phyloP scores from a whole-genome alignment of 2,113 vertebrate species.

The Empidonax traillii region DNA sequence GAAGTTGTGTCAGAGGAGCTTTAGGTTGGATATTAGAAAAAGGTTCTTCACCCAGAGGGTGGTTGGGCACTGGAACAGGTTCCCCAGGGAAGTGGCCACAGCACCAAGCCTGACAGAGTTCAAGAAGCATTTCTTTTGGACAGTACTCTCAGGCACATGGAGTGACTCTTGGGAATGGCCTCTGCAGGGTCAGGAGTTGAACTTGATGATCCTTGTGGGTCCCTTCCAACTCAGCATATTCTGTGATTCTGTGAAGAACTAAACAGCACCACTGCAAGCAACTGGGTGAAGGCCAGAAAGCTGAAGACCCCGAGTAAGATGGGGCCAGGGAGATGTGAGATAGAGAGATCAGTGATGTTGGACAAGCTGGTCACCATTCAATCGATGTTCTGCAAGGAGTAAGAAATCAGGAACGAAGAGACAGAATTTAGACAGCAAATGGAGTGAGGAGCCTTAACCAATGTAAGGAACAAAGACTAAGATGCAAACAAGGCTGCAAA shows the following conservation, averaged over 20 bases:
- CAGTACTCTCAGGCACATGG: not conserved
- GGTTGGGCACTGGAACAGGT: not conserved
- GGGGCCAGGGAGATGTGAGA: not conserved
- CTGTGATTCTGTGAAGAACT: not conserved
- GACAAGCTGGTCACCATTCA: not conserved
- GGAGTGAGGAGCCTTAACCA: not conserved
- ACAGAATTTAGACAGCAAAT: not conserved
- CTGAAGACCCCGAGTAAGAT: not conserved
- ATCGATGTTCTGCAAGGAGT: not conserved
- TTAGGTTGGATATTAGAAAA: not conserved
- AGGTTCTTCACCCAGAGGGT: not conserved
- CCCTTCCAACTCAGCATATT: not conserved
- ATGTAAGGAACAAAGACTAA: not conserved
- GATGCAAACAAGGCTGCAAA: not conserved
- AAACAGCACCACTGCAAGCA: not conserved
- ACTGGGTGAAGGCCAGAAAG: not conserved
- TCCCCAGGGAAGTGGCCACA: not conserved
- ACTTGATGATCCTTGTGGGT: not conserved
- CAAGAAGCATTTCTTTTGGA: not conserved
- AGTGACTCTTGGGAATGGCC: not conserved
- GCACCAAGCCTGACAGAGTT: not conserved
- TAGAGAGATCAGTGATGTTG: not conserved
- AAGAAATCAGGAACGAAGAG: not conserved
- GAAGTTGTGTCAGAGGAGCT: not conserved
- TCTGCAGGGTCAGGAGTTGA: not conserved